Evolutionary conservation across 2,797 vertebrate species (phyloP).

Genomic region (Pseudotriccus pelzelni): DNA sequence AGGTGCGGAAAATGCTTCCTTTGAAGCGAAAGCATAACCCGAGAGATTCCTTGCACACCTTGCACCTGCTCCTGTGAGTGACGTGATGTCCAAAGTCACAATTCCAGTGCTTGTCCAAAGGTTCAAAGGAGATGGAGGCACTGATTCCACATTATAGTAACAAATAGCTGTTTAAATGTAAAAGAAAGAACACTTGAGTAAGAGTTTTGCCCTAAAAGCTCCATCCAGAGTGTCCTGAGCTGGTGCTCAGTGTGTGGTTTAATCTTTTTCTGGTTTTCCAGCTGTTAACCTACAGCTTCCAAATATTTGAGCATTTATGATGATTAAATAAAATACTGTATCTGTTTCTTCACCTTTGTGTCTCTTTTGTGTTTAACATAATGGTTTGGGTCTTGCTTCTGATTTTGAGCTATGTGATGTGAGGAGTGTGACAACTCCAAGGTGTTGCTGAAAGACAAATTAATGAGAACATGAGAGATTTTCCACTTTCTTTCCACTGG

Average conservation of each 20-base stretch:
- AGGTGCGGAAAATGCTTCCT: not conserved
- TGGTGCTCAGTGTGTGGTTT: rapidly evolving
- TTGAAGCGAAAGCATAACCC: not conserved
- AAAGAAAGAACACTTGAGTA: not conserved
- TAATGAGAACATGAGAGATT: not conserved
- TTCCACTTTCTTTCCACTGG: not conserved
- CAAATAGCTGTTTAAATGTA: not conserved
- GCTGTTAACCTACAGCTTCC: not conserved
- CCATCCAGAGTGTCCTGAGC: not conserved
- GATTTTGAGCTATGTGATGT: not conserved
- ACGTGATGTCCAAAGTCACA: rapidly evolving
- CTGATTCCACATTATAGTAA: not conserved
- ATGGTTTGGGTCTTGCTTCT: not conserved
- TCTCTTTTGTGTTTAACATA: not conserved
- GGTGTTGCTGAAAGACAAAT: not conserved
- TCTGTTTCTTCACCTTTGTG: not conserved
- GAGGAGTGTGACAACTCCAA: not conserved
- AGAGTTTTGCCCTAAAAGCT: not conserved
- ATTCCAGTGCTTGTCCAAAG: rapidly evolving
- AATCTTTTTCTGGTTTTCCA: not conserved
- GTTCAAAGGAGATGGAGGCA: not conserved
- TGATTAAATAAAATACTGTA: not conserved
- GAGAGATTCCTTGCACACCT: not conserved
- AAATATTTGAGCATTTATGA: not conserved
- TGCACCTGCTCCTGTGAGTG: not conserved